phyloP scores from a whole-genome alignment of 30 jellyfish, hydroid and myxozoan genomes.

The Cassiopea xamachana region DNA sequence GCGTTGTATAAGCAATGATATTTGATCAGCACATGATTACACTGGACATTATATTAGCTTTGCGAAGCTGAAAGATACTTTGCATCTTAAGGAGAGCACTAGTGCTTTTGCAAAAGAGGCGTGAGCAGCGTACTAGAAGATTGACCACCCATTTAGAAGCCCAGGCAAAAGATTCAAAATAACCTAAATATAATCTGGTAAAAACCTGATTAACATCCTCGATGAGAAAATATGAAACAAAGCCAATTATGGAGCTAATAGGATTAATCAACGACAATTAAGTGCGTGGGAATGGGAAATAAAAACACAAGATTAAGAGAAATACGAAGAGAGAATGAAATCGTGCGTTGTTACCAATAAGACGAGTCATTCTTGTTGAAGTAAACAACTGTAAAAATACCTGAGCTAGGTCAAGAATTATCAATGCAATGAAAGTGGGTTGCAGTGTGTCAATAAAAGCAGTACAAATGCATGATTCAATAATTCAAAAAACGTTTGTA shows the following conservation, averaged over 20 bases:
- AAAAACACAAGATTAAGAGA: neutral
- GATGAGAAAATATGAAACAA: neutral
- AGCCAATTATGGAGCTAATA: neutral
- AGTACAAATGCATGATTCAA: neutral
- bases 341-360: slow-evolving; percentile 73
- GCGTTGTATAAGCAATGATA: no score
- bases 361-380: slow-evolving; percentile 66
- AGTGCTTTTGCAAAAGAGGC: no score
- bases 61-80: no score
- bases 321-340: neutral
- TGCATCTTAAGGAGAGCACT: no score
- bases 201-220: neutral
- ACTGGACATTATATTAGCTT: no score
- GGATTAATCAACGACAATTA: neutral
- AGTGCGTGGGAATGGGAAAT: slow-evolving; percentile 1
- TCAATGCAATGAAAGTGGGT: neutral
- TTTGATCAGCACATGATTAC: no score
- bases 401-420: slow-evolving; percentile 36
- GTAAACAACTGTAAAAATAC: slow-evolving; percentile 89
- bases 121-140: neutral
- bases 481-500: neutral
- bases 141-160: neutral
- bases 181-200: neutral
- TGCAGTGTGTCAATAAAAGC: neutral
- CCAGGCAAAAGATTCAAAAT: neutral